A percentile compares a stretch with the other conserved stretches of the same genome.
phyloP scores from a whole-genome alignment of 2,113 vertebrate species.

The Festucalex cinctus region DNA sequence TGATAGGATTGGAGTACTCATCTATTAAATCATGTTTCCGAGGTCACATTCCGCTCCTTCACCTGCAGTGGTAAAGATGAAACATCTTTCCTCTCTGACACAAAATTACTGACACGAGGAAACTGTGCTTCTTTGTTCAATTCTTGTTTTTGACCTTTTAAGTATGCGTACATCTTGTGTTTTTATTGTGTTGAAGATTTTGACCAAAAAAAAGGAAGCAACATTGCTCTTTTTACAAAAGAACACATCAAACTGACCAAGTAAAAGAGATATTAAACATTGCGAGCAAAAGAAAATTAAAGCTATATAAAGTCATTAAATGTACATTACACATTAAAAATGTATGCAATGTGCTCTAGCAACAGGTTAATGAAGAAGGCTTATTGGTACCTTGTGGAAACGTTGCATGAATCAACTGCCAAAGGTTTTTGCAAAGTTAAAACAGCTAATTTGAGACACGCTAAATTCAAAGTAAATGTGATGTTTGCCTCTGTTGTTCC shows the following conservation, averaged over 20 bases:
- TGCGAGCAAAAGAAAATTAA: neutral
- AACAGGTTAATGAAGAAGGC: neutral
- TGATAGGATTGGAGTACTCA: neutral
- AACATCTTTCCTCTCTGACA: neutral
- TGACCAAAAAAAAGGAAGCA: neutral
- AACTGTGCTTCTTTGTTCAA: slow-evolving; percentile 4
- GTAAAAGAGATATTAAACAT: slow-evolving; percentile 2
- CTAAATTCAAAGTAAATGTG: slow-evolving; percentile 26
- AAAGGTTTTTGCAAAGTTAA: slow-evolving; percentile 11
- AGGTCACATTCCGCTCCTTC: neutral
- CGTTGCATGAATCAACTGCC: slow-evolving; percentile 5
- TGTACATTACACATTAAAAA: slow-evolving; percentile 5
- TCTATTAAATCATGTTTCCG: slow-evolving; percentile 4
- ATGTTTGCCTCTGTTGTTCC: slow-evolving; percentile 37
- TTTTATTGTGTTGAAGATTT: neutral
- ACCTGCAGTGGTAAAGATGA: neutral
- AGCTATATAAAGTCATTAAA: slow-evolving; percentile 16
- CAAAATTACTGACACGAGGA: neutral
- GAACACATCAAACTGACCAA: neutral
- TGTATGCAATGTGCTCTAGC: slow-evolving; percentile 2
- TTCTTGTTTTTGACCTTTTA: neutral
- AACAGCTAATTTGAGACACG: slow-evolving; percentile 11
- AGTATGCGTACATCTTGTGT: neutral
- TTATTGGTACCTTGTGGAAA: neutral
- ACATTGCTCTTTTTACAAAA: neutral